These are phyloP conservation scores for Galerucella pusilla DNA, from an alignment of 2,888 invertebrate species.

Conservation along the genomic window DNA sequence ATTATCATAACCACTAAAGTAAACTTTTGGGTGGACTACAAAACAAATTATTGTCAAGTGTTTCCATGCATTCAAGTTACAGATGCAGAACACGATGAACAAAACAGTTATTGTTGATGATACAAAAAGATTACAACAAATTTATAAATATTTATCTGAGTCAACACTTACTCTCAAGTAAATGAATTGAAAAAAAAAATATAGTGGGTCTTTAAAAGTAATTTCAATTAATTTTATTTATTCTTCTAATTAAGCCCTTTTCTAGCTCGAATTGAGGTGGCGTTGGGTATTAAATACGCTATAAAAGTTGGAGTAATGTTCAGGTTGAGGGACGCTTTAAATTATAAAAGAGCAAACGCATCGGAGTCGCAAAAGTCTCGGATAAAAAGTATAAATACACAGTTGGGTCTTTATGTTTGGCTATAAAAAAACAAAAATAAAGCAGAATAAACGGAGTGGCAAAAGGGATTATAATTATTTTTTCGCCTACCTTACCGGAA, in stretches of 20 bases:
- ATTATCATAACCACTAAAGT: no score
- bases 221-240: not conserved
- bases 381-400: not conserved
- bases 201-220: not conserved
- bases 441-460: no score
- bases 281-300: slow-evolving; percentile 14
- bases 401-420: not conserved
- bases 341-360: not conserved
- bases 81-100: no score
- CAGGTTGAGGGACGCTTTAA: not conserved
- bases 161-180: no score
- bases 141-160: no score
- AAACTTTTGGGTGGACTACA: no score
- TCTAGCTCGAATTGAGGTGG: not conserved
- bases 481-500: no score
- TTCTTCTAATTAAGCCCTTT: not conserved
- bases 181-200: not conserved
- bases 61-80: no score
- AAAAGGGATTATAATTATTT: no score
- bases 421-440: not conserved
- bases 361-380: not conserved
- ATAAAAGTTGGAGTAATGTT: slow-evolving; percentile 9
- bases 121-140: no score
- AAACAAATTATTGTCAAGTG: no score
- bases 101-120: no score